Base-by-base conservation (phyloP, 2,888 invertebrate genomes). In the Sturmia bella region DNA sequence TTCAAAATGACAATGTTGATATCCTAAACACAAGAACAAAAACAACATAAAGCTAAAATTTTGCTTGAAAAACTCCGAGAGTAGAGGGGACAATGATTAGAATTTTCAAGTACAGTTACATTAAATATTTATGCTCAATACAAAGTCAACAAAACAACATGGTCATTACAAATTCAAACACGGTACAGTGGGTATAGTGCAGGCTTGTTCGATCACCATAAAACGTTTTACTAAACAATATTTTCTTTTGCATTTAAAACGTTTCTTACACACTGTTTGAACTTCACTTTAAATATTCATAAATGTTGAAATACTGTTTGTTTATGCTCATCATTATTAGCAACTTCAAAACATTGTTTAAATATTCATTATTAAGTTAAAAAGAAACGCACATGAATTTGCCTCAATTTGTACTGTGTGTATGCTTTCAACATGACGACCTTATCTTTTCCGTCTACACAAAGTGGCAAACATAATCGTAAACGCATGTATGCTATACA, bases 71-170 rank as follows among this genome's bases (percentile, higher is more conserved):
- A 66, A 15, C 1, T n/a, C n/a, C 21, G 19, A 9, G 7, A 63
- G 17, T 3, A 11, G 21, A n/a, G 27, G 3, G 13, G 63, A 2
- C 24, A 39, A 27, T 27, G 19, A 7, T 1, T 50, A 3, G 17
- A 52, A 17, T 41, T 15, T 52, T 12, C 7, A 12, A 54, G 52
- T 12, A 6, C 15, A 21, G 5, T 52, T 12, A 43, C 15, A 54
- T 52, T 54, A 54, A 68, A 68, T 54, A 68, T 54, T 68, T 68
- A 68, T 17, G 41, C 21, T 41, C 17, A 54, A 68, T 54, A 54
- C 54, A 41, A 54, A 68, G 24, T 68, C 11, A 54, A 24, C 41
- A 41, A 41, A 68, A 68, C 27, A 17, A 54, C 66, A 41, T 17
- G 41, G 66, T 27, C 66, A 54, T 52, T 54, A 68, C 5, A n/a